Conservation (phyloP, 1,140 invertebrate species). For the Drosophila ogumai region DNA sequence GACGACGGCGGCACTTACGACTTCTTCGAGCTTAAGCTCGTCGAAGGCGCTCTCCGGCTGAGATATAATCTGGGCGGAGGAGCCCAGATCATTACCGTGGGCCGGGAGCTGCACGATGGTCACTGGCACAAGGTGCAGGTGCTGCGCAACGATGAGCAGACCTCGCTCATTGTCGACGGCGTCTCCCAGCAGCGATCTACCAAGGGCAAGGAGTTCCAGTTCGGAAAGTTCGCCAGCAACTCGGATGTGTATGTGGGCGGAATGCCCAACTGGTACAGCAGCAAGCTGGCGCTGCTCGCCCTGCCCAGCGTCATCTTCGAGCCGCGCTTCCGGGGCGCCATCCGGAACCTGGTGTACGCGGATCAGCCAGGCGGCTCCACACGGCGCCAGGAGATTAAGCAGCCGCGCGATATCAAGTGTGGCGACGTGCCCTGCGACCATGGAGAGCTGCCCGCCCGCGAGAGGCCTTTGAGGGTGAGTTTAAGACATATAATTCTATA, state of each 20-base stretch:
- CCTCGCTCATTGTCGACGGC: conserved; percentile 92
- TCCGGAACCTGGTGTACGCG: conserved; percentile 94
- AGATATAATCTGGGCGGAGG: conserved; percentile 94
- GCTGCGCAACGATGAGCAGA: conserved; percentile 90
- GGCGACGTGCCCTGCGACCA: conserved; percentile 83
- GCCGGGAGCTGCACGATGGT: conserved; percentile 93
- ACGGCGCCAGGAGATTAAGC: conserved; percentile 91
- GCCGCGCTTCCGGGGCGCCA: conserved; percentile 93
- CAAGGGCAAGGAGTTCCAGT: conserved; percentile 93
- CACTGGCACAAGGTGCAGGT: conserved; percentile 96
- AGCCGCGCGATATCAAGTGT: conserved; percentile 89
- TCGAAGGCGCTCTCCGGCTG: conserved; percentile 94
- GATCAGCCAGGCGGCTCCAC: conserved; percentile 90
- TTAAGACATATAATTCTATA: neutral
- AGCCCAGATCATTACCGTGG: conserved; percentile 94
- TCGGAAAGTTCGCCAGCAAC: conserved; percentile 93
- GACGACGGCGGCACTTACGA: conserved; percentile 97
- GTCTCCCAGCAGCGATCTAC: conserved; percentile 90
- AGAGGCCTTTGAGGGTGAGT: conserved; percentile 80
- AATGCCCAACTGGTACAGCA: conserved; percentile 95
- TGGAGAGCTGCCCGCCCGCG: conserved; percentile 72
- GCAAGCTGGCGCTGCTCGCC: conserved; percentile 92
- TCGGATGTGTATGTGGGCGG: conserved; percentile 97
- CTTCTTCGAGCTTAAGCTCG: conserved; percentile 97
- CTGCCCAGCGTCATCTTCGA: conserved; percentile 96